Conservation (phyloP, 2,113 vertebrate species). For the Gadus chalcogrammus region DNA sequence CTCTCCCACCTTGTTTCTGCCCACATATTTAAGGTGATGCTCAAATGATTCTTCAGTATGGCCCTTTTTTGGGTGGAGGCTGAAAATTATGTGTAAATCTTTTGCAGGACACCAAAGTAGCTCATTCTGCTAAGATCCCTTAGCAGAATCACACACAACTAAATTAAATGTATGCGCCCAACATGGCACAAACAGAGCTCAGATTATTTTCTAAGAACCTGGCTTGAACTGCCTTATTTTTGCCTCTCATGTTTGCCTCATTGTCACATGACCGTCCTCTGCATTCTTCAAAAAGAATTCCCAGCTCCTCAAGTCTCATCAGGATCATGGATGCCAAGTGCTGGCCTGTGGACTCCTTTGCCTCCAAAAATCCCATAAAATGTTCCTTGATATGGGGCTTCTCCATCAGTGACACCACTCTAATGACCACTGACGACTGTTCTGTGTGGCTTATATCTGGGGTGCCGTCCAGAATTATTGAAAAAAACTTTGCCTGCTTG, state of each 20-base stretch:
- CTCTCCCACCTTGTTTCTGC: not conserved
- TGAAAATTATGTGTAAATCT: not conserved
- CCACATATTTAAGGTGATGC: not conserved
- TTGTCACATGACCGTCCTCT: slow-evolving; percentile 1
- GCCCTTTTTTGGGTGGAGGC: not conserved
- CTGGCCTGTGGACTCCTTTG: not conserved
- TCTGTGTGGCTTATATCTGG: slow-evolving; percentile 18
- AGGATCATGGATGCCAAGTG: too few relatives aligned
- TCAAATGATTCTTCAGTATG: not conserved
- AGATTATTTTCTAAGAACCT: slow-evolving; percentile 1
- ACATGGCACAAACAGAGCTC: slow-evolving; percentile 19
- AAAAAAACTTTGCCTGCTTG: slow-evolving; percentile 4
- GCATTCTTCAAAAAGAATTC: slow-evolving; percentile 1
- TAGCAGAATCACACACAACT: slow-evolving; percentile 5
- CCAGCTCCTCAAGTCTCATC: not conserved
- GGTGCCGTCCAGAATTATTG: slow-evolving; percentile 24
- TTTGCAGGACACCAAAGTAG: not conserved
- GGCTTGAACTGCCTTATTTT: not conserved
- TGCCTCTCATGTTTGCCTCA: not conserved
- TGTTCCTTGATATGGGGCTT: too few relatives aligned
- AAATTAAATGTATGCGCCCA: slow-evolving; percentile 24
- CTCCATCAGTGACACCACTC: not conserved
- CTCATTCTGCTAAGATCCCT: not conserved
- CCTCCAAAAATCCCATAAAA: not conserved
- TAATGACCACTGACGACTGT: slow-evolving; percentile 11